Evolutionary conservation across 2,888 invertebrate genomes (phyloP).

Genomic region (Drosophila macrospina): DNA sequence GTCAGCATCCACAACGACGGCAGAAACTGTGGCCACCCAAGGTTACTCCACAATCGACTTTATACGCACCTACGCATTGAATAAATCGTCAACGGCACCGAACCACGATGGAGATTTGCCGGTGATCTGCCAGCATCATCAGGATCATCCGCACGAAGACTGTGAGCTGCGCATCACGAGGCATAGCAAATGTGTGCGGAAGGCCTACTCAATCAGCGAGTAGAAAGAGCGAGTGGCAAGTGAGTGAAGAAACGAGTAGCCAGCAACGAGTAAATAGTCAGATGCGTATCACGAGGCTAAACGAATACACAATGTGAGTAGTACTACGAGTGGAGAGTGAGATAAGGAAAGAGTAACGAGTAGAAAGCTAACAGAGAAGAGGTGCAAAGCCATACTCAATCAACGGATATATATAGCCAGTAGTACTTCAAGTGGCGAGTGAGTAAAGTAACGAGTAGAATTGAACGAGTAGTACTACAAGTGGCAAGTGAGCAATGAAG

Average conservation of each 20-base stretch:
- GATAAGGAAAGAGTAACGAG: neutral
- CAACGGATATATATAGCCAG: too few relatives aligned
- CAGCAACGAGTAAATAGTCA: neutral
- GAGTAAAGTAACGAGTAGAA: too few relatives aligned
- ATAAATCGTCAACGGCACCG: conserved; percentile 87
- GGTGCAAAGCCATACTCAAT: too few relatives aligned
- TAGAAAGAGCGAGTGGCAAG: conserved; percentile 49
- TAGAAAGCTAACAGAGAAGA: neutral
- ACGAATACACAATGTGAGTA: neutral
- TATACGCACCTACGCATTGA: conserved; percentile 95
- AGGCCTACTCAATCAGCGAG: conserved; percentile 88
- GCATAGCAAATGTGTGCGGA: conserved; percentile 90
- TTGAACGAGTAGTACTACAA: neutral
- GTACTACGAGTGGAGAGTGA: too few relatives aligned
- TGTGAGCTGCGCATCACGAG: conserved; percentile 92
- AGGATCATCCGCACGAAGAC: conserved; percentile 88
- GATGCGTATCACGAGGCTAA: neutral
- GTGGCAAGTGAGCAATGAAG: too few relatives aligned
- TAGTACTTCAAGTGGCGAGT: too few relatives aligned
- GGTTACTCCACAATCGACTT: conserved; percentile 91
- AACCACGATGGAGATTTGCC: conserved; percentile 50
- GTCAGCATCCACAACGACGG: neutral
- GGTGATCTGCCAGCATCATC: conserved; percentile 83
- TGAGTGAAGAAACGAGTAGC: neutral
- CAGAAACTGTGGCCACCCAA: conserved; percentile 49